Evolutionary conservation across 2,797 vertebrate species (phyloP).

Genomic region (Melanogrammus aeglefinus): DNA sequence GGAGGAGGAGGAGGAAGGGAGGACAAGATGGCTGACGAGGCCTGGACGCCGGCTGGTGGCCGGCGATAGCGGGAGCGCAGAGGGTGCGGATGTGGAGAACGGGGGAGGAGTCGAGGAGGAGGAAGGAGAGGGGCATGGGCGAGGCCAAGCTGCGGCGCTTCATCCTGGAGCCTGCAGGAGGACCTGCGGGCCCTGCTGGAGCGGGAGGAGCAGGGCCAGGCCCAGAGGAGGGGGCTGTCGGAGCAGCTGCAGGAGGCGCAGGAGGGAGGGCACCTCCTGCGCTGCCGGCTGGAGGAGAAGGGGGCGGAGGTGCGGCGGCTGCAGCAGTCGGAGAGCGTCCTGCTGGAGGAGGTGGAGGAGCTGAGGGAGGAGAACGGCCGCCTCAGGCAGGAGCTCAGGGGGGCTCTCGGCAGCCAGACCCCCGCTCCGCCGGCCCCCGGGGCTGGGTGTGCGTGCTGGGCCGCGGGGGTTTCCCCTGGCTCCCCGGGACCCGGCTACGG

Average conservation of each 20-base stretch:
- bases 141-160: constrained; percentile 61
- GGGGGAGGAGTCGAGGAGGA: constrained; percentile 27
- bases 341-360: constrained; percentile 68
- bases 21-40: constrained; percentile 44
- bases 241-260: constrained; percentile 68
- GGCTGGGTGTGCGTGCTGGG: constrained; percentile 13
- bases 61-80: constrained; percentile 18
- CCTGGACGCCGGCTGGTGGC: constrained; percentile 23
- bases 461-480: neutral
- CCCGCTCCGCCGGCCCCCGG: constrained; percentile 16
- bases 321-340: constrained; percentile 67
- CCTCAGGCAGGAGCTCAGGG: constrained; percentile 53
- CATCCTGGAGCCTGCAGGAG: constrained; percentile 66
- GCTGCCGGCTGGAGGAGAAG: constrained; percentile 72
- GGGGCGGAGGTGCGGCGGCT: constrained; percentile 58
- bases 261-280: constrained; percentile 64
- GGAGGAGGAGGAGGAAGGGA: constrained; percentile 33
- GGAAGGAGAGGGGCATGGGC: constrained; percentile 27
- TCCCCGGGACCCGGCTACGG: neutral
- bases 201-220: constrained; percentile 62
- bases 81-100: constrained; percentile 23
- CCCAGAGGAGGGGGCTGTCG: constrained; percentile 54
- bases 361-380: constrained; percentile 67
- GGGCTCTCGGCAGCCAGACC: constrained; percentile 34
- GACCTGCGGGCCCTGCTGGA: constrained; percentile 69